Conservation (phyloP, 2,797 vertebrate genomes). For the Sandelia bainsii region DNA sequence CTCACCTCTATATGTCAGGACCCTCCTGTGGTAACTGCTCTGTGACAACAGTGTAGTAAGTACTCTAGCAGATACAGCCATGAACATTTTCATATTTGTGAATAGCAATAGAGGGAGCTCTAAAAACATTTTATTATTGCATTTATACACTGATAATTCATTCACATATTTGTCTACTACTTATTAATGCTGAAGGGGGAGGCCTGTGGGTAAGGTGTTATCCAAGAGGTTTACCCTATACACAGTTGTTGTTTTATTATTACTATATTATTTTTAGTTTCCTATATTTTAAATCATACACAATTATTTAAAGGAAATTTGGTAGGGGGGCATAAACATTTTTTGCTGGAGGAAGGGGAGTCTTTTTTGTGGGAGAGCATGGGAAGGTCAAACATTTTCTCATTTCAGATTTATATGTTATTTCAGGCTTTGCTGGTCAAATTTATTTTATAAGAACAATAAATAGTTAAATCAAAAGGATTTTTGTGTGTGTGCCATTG, state of each 20-base stretch:
- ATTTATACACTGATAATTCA: too few species aligned
- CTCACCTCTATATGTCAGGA: slow-evolving; percentile 77
- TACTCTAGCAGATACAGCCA: slow-evolving; percentile 10
- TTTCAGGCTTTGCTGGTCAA: background rate
- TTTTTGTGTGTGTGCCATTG: background rate
- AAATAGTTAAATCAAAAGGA: background rate
- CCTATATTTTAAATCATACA: too few species aligned
- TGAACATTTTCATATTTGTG: background rate
- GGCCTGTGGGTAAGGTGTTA: too few species aligned
- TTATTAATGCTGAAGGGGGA: too few species aligned
- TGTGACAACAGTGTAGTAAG: slow-evolving; percentile 85
- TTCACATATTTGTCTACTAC: too few species aligned
- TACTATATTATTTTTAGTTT: too few species aligned
- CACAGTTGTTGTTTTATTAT: too few species aligned
- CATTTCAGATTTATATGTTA: background rate
- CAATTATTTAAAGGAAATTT: too few species aligned
- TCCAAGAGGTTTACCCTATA: too few species aligned
- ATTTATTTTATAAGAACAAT: background rate
- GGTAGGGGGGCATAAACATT: background rate
- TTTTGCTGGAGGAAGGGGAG: background rate
- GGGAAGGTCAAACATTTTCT: background rate
- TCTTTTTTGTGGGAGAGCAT: background rate
- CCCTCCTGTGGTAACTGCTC: slow-evolving; percentile 79
- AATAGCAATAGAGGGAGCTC: too few species aligned
- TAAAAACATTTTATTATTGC: too few species aligned